Percentiles rank a stretch among this genome's conserved stretches.
These are phyloP conservation scores for Leptodactylus fuscus DNA, from an alignment of 2,113 vertebrate species.

Conservation along the genomic window DNA sequence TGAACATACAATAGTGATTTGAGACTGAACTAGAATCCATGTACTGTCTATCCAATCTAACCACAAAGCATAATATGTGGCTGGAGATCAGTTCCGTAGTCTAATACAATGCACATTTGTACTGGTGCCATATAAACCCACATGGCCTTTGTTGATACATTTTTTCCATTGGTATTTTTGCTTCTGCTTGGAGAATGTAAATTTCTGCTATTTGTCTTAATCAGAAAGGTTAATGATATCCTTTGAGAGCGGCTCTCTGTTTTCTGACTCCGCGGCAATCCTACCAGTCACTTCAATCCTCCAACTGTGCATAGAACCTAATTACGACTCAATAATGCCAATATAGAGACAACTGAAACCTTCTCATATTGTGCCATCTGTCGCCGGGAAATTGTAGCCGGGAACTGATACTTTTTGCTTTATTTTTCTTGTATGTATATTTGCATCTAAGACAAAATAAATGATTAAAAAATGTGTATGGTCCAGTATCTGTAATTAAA, in stretches of 20 bases:
- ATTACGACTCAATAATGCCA: conserved; percentile 50
- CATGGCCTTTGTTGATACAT: not conserved
- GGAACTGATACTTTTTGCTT: not conserved
- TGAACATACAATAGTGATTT: too few relatives aligned
- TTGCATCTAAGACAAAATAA: not conserved
- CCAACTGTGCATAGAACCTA: conserved; percentile 46
- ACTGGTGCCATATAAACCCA: conserved; percentile 24
- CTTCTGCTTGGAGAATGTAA: conserved; percentile 6
- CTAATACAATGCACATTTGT: conserved; percentile 4
- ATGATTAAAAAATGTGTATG: not conserved
- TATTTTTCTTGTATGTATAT: not conserved
- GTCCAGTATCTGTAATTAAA: not conserved
- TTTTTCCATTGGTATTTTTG: conserved; percentile 4
- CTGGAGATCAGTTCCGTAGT: not conserved
- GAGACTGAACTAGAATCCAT: too few relatives aligned
- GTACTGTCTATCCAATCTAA: too few relatives aligned
- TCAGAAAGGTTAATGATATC: conserved; percentile 46
- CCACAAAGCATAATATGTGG: not conserved
- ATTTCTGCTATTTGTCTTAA: conserved; percentile 44
- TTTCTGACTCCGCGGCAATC: conserved; percentile 12
- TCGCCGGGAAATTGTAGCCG: conserved; percentile 38
- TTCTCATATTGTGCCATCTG: conserved; percentile 49
- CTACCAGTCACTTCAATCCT: conserved; percentile 21
- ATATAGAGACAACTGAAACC: conserved; percentile 10
- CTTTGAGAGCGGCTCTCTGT: not conserved